Evolutionary conservation across 2,888 invertebrate genomes (phyloP).

Genomic region (Cantharis rufa): DNA sequence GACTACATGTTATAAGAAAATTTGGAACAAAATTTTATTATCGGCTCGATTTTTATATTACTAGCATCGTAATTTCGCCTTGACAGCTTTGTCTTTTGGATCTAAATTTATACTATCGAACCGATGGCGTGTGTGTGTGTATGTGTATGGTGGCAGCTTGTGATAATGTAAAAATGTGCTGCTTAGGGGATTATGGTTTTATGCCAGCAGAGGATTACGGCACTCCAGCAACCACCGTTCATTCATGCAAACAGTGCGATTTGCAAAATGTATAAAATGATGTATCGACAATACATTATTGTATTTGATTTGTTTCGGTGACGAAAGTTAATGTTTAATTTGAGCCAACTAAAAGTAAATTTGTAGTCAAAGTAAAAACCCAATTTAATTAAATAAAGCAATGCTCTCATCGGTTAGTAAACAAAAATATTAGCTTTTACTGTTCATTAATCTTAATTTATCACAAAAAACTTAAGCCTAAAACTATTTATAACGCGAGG

Average conservation of each 20-base stretch:
- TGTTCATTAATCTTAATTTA: conserved; percentile 36
- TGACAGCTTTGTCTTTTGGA: conserved; percentile 23
- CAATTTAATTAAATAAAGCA: conserved; percentile 19
- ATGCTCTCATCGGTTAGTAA: conserved; percentile 30
- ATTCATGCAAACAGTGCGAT: conserved; percentile 24
- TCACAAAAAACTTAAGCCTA: conserved; percentile 24
- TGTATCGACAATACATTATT: conserved; percentile 7
- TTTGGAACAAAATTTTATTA: conserved; percentile 11
- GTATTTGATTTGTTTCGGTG: neutral
- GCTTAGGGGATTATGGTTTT: conserved; percentile 39
- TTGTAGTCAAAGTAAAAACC: conserved; percentile 15
- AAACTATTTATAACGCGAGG: conserved; percentile 26
- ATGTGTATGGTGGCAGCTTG: conserved; percentile 38
- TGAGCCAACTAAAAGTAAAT: conserved; percentile 6
- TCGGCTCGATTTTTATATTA: conserved; percentile 25
- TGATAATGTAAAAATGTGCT: conserved; percentile 41
- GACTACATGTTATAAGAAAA: neutral
- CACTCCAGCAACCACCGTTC: conserved; percentile 34
- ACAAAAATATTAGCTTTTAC: conserved; percentile 33
- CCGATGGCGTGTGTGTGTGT: neutral
- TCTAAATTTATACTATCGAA: conserved; percentile 26
- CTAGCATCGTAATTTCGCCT: conserved; percentile 17
- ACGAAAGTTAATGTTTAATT: conserved; percentile 9
- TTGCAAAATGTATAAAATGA: conserved; percentile 21
- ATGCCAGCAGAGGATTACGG: conserved; percentile 41